These are phyloP conservation scores for Hesperophylax magnus DNA, from an alignment of 1,140 invertebrate genomes.

Conservation along the genomic window DNA sequence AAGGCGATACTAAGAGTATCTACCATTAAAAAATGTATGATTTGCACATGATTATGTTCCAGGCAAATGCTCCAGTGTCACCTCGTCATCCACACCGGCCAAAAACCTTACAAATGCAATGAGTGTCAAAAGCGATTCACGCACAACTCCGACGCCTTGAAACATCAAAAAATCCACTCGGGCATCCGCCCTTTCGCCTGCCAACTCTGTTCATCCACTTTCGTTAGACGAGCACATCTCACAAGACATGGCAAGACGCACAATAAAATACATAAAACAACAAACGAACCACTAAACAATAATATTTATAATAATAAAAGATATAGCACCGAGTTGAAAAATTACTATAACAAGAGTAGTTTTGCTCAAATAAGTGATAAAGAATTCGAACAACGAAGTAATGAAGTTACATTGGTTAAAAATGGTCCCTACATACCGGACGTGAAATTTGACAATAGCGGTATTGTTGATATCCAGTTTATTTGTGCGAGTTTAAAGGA, in stretches of 20 bases:
- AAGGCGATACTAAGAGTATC: no score
- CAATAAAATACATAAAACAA: neutral
- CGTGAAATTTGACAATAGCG: neutral
- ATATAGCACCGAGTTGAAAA: neutral
- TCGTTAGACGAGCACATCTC: slow-evolving; percentile 22
- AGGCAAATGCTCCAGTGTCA: slow-evolving; percentile 21
- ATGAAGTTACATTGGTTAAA: neutral
- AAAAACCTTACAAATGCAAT: slow-evolving; percentile 19
- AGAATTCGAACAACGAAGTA: neutral
- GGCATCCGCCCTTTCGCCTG: slow-evolving; percentile 15
- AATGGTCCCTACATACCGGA: no score
- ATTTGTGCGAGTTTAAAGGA: neutral
- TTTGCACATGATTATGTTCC: neutral
- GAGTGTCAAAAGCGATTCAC: slow-evolving; percentile 23
- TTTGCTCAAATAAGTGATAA: neutral
- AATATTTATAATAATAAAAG: neutral
- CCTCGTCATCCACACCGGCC: neutral
- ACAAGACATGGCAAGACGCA: slow-evolving; percentile 1
- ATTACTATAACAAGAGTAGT: neutral
- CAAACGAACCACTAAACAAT: neutral
- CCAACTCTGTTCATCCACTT: slow-evolving; percentile 1
- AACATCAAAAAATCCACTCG: slow-evolving; percentile 25
- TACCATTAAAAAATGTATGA: neutral
- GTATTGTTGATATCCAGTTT: neutral
- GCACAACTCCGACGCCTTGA: neutral